phyloP scores from a whole-genome alignment of 2,113 vertebrate genomes.

The Rhinoderma darwinii region DNA sequence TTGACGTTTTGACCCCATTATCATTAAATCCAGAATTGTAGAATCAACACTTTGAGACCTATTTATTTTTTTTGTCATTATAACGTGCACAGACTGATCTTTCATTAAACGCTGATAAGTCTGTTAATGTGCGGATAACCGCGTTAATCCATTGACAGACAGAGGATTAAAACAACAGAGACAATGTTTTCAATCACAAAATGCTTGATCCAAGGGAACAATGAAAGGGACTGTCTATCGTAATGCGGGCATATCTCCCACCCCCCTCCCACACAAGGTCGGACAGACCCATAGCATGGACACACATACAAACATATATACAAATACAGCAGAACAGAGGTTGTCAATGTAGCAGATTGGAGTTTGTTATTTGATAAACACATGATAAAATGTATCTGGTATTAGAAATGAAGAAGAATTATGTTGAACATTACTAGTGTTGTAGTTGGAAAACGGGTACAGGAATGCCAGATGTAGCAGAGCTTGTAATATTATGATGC shows the following conservation, averaged over 20 bases:
- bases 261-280: background rate
- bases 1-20: background rate
- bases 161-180: conserved; percentile 39
- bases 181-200: conserved; percentile 40
- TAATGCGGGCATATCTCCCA: background rate
- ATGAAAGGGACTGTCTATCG: conserved; percentile 24
- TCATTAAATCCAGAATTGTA: background rate
- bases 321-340: background rate
- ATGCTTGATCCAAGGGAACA: conserved; percentile 32
- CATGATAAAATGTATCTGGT: background rate
- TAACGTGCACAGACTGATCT: conserved; percentile 11
- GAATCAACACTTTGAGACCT: conserved; percentile 2
- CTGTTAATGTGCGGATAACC: conserved; percentile 34
- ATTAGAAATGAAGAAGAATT: background rate
- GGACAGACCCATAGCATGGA: background rate
- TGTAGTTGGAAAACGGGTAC: background rate
- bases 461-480: too few species aligned
- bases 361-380: background rate
- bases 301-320: background rate
- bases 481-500: too few species aligned
- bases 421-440: background rate
- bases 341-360: background rate
- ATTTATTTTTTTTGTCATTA: background rate
- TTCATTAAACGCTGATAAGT: background rate
- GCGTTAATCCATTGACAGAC: conserved; percentile 41